A percentile compares a stretch with the other conserved stretches of the same genome.
Conservation (phyloP, 2,888 invertebrate genomes). For the Eupithecia inturbata region DNA sequence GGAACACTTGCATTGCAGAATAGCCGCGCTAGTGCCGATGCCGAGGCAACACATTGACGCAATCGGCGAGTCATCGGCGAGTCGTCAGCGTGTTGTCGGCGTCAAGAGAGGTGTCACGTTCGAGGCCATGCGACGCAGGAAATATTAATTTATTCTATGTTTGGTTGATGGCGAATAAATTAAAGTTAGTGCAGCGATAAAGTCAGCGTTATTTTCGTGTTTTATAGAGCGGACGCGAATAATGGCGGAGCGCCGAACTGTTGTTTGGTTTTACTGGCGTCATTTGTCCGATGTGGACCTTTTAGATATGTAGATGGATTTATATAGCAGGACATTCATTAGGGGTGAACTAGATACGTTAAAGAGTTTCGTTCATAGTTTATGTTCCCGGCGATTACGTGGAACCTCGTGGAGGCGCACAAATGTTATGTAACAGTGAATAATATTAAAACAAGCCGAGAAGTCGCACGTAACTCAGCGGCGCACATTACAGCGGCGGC, state of each 20-base stretch:
- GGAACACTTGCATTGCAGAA: background rate
- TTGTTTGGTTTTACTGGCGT: conserved; percentile 7
- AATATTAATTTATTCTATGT: conserved; percentile 36
- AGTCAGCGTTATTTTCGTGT: conserved; percentile 31
- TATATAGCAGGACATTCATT: background rate
- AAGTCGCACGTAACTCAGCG: conserved; percentile 35
- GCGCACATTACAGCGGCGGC: conserved; percentile 14
- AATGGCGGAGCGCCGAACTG: conserved; percentile 1
- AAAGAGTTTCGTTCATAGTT: background rate
- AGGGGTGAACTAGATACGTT: background rate
- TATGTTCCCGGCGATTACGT: background rate
- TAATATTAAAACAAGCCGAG: conserved; percentile 16
- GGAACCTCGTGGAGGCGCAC: background rate
- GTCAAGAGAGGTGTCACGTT: background rate
- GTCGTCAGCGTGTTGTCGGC: background rate
- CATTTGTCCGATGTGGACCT: conserved; percentile 1
- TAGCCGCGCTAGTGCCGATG: background rate
- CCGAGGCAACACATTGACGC: background rate
- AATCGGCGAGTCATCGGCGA: background rate
- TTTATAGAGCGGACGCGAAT: conserved; percentile 22
- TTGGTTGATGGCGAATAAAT: conserved; percentile 37
- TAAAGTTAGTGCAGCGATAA: conserved; percentile 43
- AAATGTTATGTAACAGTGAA: conserved; percentile 15
- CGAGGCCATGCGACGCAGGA: conserved; percentile 19
- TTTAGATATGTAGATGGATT: background rate